These are phyloP conservation scores for Drosophila melanocephala DNA, from an alignment of 2,888 invertebrate genomes.

Conservation along the genomic window DNA sequence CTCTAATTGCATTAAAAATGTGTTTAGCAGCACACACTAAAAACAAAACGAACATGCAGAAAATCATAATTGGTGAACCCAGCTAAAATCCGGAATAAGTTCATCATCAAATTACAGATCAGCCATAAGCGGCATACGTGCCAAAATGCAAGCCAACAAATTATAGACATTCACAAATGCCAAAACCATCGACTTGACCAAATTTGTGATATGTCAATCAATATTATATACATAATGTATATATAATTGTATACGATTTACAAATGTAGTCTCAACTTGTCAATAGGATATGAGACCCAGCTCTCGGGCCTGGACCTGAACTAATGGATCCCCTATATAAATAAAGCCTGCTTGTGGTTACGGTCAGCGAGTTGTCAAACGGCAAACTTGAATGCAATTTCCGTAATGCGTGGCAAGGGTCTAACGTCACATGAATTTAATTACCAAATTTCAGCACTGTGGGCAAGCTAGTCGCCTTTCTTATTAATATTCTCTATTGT, in stretches of 20 bases:
- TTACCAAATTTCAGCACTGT: constrained; percentile 63
- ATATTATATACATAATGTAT: not conserved
- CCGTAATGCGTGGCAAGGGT: constrained; percentile 65
- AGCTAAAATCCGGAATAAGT: constrained; percentile 19
- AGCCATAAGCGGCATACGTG: not conserved
- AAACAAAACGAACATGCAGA: constrained; percentile 8
- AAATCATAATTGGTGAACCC: constrained; percentile 18
- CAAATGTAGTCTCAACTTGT: constrained; percentile 30
- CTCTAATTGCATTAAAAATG: constrained; percentile 69
- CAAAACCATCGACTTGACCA: constrained; percentile 28
- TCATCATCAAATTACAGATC: constrained; percentile 16
- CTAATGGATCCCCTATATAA: constrained; percentile 6
- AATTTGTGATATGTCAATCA: constrained; percentile 37
- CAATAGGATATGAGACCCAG: constrained; percentile 60
- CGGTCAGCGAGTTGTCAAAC: constrained; percentile 33
- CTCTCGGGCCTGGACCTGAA: no score
- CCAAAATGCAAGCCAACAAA: constrained; percentile 3
- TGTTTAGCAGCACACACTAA: constrained; percentile 20
- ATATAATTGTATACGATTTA: not conserved
- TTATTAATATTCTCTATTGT: not conserved
- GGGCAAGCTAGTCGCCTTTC: not conserved
- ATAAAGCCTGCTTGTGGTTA: constrained; percentile 10
- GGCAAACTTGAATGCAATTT: constrained; percentile 74
- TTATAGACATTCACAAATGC: constrained; percentile 24
- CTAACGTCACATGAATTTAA: constrained; percentile 76